Evolutionary conservation across 1,140 invertebrate species (phyloP).

Genomic region (Melipona quadrifasciata): DNA sequence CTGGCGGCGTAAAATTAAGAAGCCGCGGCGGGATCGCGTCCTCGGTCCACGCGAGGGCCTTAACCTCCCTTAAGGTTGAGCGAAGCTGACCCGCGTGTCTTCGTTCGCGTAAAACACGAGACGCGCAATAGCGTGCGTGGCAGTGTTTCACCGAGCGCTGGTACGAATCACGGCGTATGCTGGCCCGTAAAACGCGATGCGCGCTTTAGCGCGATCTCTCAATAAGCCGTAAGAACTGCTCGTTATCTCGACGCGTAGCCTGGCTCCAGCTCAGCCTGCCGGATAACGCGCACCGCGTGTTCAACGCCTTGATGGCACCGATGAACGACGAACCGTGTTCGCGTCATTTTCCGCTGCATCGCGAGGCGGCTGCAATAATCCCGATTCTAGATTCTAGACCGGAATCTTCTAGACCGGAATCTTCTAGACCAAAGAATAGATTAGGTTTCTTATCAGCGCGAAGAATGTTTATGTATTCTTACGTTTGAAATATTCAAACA

Average conservation of each 20-base stretch:
- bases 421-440: no score
- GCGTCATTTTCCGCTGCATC: no score
- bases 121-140: background rate
- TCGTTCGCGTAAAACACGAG: constrained; percentile 10
- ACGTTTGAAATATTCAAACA: no score
- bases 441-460: no score
- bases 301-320: no score
- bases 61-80: background rate
- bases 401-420: no score
- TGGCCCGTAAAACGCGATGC: constrained; percentile 53
- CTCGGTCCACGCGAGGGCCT: background rate
- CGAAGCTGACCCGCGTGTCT: background rate
- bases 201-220: constrained; percentile 59
- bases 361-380: no score
- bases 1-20: constrained; percentile 36
- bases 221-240: constrained; percentile 55
- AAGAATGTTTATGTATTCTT: no score
- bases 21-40: background rate
- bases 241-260: constrained; percentile 58
- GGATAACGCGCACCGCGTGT: background rate
- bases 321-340: no score
- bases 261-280: constrained; percentile 17
- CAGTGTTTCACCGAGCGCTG: background rate
- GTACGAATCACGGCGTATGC: constrained; percentile 17
- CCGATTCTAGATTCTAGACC: no score